Conservation (phyloP, 2,113 vertebrate genomes). For the Heliornis fulica region DNA sequence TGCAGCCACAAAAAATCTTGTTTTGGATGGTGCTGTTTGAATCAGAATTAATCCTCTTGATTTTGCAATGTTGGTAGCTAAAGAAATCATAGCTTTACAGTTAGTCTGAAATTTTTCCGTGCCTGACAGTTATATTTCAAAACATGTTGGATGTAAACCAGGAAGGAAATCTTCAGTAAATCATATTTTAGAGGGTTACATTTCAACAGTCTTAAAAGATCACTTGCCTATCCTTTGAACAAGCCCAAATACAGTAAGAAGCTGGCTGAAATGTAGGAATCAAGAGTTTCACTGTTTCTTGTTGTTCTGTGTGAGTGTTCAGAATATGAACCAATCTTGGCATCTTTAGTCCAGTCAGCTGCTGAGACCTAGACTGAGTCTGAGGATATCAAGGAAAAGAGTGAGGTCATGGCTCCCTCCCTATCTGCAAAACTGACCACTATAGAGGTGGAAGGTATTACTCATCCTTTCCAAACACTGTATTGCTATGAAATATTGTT, state of each 20-base stretch:
- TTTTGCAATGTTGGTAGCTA: neutral
- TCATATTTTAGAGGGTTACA: neutral
- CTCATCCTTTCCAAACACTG: neutral
- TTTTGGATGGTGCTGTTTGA: neutral
- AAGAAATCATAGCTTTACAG: neutral
- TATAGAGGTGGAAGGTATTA: neutral
- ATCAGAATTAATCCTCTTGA: neutral
- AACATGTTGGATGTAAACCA: neutral
- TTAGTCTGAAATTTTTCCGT: neutral
- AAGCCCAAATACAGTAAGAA: neutral
- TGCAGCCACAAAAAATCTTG: neutral
- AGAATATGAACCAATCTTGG: neutral
- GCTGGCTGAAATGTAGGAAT: neutral
- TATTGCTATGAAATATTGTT: neutral
- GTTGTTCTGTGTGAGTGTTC: neutral
- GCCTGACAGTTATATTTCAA: neutral
- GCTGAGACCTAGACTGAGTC: neutral
- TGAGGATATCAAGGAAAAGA: neutral
- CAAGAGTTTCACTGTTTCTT: neutral
- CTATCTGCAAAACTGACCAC: neutral
- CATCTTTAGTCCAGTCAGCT: neutral
- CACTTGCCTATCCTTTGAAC: neutral
- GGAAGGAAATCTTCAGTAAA: neutral
- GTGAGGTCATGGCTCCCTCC: accelerated
- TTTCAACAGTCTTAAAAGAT: neutral